Evolutionary conservation across 2,888 invertebrate genomes (phyloP).

Genomic region (Colletes collaris): DNA sequence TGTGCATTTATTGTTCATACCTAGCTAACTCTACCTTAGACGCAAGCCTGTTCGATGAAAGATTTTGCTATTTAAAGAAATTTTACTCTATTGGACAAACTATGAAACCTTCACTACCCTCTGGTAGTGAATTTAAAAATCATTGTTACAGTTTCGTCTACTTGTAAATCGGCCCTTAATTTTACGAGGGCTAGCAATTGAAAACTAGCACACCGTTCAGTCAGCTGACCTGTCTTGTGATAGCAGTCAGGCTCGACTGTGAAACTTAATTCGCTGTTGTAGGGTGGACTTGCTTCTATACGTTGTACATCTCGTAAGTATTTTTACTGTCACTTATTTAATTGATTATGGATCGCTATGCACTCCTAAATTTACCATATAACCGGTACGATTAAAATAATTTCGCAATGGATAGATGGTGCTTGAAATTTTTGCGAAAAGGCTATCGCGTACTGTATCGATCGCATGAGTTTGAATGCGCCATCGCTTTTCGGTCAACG

Average conservation of each 20-base stretch:
- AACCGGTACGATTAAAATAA: conserved; percentile 11
- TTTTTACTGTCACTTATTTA: conserved; percentile 37
- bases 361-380: conserved; percentile 4
- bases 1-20: no score
- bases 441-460: conserved; percentile 68
- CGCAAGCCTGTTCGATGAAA: no score
- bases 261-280: conserved; percentile 66
- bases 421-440: conserved; percentile 39
- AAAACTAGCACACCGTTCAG: conserved; percentile 65
- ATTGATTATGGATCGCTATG: neutral
- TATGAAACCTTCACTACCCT: neutral
- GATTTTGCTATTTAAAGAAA: no score
- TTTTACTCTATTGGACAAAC: no score
- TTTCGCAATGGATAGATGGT: conserved; percentile 17
- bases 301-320: conserved; percentile 67
- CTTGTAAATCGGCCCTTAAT: conserved; percentile 31
- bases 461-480: conserved; percentile 72
- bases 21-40: no score
- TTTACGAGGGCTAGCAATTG: conserved; percentile 42
- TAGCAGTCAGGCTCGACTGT: conserved; percentile 73
- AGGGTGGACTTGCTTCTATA: conserved; percentile 72
- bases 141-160: neutral
- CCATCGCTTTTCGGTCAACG: conserved; percentile 65
- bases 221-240: conserved; percentile 83
- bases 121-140: neutral